These are phyloP conservation scores for Mustelus asterias DNA, from an alignment of 2,113 vertebrate genomes.

Conservation along the genomic window DNA sequence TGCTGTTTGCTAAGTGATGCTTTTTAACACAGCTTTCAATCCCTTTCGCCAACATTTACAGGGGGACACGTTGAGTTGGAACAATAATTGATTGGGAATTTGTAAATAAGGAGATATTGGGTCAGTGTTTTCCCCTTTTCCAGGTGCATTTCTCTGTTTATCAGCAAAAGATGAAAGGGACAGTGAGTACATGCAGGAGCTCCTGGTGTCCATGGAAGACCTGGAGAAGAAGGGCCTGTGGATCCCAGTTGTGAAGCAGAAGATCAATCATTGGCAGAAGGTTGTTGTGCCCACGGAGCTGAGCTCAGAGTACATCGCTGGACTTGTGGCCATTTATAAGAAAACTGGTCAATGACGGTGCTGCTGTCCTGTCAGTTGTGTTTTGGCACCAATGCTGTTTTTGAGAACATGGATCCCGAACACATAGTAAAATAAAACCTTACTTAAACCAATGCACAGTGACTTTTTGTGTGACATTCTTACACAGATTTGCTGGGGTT, in stretches of 20 bases:
- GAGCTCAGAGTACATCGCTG: not conserved
- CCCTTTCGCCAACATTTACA: not conserved
- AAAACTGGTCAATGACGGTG: not conserved
- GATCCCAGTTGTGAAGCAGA: not conserved
- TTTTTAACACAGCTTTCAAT: not conserved
- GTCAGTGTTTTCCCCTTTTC: not conserved
- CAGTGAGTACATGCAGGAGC: not conserved
- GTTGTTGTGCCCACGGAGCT: not conserved
- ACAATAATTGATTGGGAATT: not conserved
- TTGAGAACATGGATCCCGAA: not conserved
- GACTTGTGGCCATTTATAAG: not conserved
- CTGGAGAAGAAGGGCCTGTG: not conserved
- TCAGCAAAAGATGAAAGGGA: not conserved
- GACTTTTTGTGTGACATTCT: not conserved
- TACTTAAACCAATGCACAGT: not conserved
- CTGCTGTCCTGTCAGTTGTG: not conserved
- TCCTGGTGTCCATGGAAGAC: not conserved
- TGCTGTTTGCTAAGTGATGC: not conserved
- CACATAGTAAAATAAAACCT: not conserved
- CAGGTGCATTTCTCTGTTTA: not conserved
- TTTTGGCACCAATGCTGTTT: not conserved
- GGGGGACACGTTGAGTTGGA: not conserved
- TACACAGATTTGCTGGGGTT: no score
- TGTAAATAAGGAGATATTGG: not conserved
- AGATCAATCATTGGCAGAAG: not conserved